Percentiles rank a stretch among this genome's conserved stretches.
Conservation (phyloP, 1,140 invertebrate genomes). For the Polypedilum pembai region DNA sequence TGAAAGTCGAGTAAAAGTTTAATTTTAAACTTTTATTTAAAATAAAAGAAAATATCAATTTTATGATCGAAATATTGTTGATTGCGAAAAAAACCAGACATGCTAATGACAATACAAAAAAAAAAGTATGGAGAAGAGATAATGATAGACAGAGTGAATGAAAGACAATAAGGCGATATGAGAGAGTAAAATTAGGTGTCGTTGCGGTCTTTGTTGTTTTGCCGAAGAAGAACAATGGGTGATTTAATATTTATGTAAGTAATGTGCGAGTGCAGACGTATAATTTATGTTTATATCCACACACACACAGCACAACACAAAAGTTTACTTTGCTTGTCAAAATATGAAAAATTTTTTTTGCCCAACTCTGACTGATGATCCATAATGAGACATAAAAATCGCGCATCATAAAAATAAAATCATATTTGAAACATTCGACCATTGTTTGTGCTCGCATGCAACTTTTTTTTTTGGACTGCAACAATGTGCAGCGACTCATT, state of each 20-base stretch:
- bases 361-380: not conserved
- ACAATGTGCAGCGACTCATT: slow-evolving; percentile 17
- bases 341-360: too few species aligned
- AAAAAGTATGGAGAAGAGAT: not conserved
- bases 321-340: not conserved
- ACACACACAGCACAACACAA: too few species aligned
- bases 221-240: slow-evolving; percentile 23
- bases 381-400: not conserved
- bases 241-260: slow-evolving; percentile 1
- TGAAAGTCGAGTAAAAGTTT: too few species aligned
- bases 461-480: not conserved
- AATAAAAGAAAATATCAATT: too few species aligned
- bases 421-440: not conserved
- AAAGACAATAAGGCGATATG: not conserved
- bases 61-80: not conserved
- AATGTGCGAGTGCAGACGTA: slow-evolving; percentile 1
- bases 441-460: not conserved
- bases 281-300: slow-evolving; percentile 19
- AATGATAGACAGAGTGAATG: not conserved
- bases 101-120: slow-evolving; percentile 4
- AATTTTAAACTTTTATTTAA: too few species aligned
- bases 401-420: not conserved
- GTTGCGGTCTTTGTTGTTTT: slow-evolving; percentile 23
- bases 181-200: slow-evolving; percentile 23
- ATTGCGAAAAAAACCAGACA: slow-evolving; percentile 10